A percentile compares a stretch with the other conserved stretches of the same genome.
These are phyloP conservation scores for Mythimna albipuncta DNA, from an alignment of 2,888 invertebrate species.

Conservation along the genomic window DNA sequence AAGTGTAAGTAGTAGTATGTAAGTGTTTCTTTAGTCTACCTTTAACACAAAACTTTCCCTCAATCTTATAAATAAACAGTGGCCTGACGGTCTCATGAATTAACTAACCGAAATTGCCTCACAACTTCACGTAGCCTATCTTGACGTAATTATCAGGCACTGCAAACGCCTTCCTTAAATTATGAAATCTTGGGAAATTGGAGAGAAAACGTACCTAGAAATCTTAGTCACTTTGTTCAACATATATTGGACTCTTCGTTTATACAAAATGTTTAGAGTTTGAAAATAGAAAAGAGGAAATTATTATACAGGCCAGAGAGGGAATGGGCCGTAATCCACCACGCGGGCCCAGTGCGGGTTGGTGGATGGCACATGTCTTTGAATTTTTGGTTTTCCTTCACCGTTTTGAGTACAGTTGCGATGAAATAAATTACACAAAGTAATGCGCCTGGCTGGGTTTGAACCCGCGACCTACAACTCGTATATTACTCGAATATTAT, in stretches of 20 bases:
- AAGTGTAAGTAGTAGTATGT: too few relatives aligned
- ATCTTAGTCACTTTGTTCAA: background rate
- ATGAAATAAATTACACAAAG: too few relatives aligned
- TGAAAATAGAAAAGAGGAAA: too few relatives aligned
- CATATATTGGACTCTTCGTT: background rate
- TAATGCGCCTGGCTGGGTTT: too few relatives aligned
- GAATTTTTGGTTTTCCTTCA: too few relatives aligned
- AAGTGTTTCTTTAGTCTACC: background rate
- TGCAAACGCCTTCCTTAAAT: slow-evolving; percentile 21
- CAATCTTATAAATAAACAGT: slow-evolving; percentile 57
- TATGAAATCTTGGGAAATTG: slow-evolving; percentile 28
- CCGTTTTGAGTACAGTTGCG: too few relatives aligned
- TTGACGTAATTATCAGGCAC: slow-evolving; percentile 49
- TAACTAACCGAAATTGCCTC: slow-evolving; percentile 54
- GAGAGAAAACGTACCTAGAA: slow-evolving; percentile 10
- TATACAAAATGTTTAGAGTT: background rate
- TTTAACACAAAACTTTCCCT: slow-evolving; percentile 39
- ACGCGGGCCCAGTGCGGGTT: too few relatives aligned
- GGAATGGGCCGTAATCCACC: too few relatives aligned
- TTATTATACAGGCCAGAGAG: too few relatives aligned
- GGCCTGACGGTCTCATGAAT: slow-evolving; percentile 39
- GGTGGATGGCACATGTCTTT: too few relatives aligned
- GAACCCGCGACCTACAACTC: too few relatives aligned
- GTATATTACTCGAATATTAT: too few relatives aligned
- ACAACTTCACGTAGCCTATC: slow-evolving; percentile 45